Conservation (phyloP, 2,888 invertebrate genomes). For the Silvanus unidentatus region DNA sequence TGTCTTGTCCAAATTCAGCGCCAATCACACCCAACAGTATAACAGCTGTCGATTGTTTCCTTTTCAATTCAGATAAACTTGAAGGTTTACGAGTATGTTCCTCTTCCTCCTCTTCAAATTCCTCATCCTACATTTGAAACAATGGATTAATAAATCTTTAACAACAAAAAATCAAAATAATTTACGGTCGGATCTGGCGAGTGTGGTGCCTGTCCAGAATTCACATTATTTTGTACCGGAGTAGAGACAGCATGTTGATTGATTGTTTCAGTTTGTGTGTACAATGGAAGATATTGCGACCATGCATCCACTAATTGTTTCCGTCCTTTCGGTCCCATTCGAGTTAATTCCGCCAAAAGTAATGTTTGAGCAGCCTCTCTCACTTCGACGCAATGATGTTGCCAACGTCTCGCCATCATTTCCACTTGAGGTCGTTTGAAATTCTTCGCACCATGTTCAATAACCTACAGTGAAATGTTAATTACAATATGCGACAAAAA, state of each 20-base stretch:
- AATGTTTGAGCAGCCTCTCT: conserved; percentile 95
- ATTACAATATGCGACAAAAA: conserved; percentile 3
- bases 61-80: conserved; percentile 76
- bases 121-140: conserved; percentile 54
- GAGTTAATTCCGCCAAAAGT: conserved; percentile 78
- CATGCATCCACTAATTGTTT: conserved; percentile 91
- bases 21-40: conserved; percentile 95
- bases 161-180: conserved; percentile 5
- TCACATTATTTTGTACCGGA: conserved; percentile 46
- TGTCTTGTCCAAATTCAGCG: conserved; percentile 96
- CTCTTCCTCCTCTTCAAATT: conserved; percentile 81
- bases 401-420: conserved; percentile 96
- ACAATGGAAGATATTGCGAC: conserved; percentile 90
- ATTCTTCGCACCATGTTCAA: conserved; percentile 60
- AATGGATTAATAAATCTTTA: background rate
- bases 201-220: conserved; percentile 17
- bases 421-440: conserved; percentile 96
- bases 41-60: conserved; percentile 96
- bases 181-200: conserved; percentile 31
- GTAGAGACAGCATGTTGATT: conserved; percentile 57
- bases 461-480: conserved; percentile 29
- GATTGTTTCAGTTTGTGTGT: conserved; percentile 74
- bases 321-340: conserved; percentile 81
- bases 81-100: conserved; percentile 82
- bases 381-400: conserved; percentile 96